A percentile compares a stretch with the other conserved stretches of the same genome.
phyloP scores from a whole-genome alignment of 2,113 vertebrate genomes.

The Menidia beryllina region DNA sequence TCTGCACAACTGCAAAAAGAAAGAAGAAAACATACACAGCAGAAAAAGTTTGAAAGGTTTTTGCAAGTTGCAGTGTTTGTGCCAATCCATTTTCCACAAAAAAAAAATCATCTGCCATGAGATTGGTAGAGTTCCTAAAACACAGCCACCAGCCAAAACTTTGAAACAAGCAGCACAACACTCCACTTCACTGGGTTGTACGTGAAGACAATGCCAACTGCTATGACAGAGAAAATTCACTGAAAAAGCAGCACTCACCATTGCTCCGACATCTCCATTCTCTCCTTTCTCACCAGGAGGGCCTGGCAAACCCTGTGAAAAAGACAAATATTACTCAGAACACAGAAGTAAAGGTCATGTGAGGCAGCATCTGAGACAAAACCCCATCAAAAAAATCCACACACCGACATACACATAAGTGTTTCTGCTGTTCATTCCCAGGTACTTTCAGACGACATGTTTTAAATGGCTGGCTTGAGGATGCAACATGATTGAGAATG shows the following conservation, averaged over 20 bases:
- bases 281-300: constrained; percentile 98
- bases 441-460: constrained; percentile 38
- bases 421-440: constrained; percentile 48
- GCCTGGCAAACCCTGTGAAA: constrained; percentile 91
- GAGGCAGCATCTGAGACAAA: constrained; percentile 19
- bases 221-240: not conserved
- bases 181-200: constrained; percentile 16
- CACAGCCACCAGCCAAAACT: constrained; percentile 20
- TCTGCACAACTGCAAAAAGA: not conserved
- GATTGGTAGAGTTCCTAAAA: constrained; percentile 31
- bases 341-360: constrained; percentile 24
- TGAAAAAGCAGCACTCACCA: constrained; percentile 84
- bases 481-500: constrained; percentile 34
- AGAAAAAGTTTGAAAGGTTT: constrained; percentile 9
- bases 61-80: constrained; percentile 10
- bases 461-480: constrained; percentile 30
- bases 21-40: not conserved
- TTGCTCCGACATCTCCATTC: constrained; percentile 95
- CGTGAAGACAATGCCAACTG: constrained; percentile 19
- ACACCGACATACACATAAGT: constrained; percentile 22
- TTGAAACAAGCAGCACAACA: constrained; percentile 34
- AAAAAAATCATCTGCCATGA: constrained; percentile 21
- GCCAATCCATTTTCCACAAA: constrained; percentile 11
- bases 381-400: constrained; percentile 14
- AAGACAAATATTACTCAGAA: constrained; percentile 31